phyloP scores from a whole-genome alignment of 1,140 invertebrate species.

The Panonychus citri region DNA sequence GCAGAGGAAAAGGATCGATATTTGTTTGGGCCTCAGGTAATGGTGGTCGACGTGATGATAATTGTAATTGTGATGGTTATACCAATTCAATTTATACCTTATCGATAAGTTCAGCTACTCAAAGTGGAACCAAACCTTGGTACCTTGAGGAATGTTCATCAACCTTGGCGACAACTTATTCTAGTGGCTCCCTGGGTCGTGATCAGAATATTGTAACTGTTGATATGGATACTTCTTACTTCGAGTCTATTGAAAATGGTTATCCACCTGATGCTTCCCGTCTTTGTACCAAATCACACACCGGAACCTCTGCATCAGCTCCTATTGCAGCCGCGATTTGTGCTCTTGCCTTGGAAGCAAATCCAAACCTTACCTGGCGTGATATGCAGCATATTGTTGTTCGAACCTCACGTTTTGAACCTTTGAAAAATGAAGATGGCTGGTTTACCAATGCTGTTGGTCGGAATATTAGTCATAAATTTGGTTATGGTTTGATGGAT shows the following conservation, averaged over 20 bases:
- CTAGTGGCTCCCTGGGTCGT: slow-evolving; percentile 50
- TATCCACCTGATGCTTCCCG: slow-evolving; percentile 1
- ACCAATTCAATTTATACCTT: slow-evolving; percentile 99
- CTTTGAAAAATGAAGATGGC: slow-evolving; percentile 44
- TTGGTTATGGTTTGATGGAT: slow-evolving; percentile 92
- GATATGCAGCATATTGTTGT: slow-evolving; percentile 70
- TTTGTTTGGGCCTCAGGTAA: slow-evolving; percentile 98
- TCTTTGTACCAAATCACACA: slow-evolving; percentile 45
- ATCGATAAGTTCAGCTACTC: slow-evolving; percentile 79
- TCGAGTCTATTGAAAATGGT: slow-evolving; percentile 8
- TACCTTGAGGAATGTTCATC: slow-evolving; percentile 79
- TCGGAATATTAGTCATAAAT: slow-evolving; percentile 54
- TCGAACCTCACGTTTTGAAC: slow-evolving; percentile 44
- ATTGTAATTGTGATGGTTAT: slow-evolving; percentile 97
- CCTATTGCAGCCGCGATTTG: slow-evolving; percentile 67
- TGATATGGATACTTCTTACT: slow-evolving; percentile 31
- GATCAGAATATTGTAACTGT: slow-evolving; percentile 36
- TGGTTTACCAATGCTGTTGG: slow-evolving; percentile 58
- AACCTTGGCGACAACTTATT: slow-evolving; percentile 88
- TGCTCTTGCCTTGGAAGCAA: slow-evolving; percentile 53
- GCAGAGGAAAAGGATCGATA: slow-evolving; percentile 79
- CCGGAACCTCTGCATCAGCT: slow-evolving; percentile 60
- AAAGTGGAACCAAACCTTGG: slow-evolving; percentile 82
- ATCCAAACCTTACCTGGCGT: slow-evolving; percentile 59
- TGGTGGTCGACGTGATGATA: slow-evolving; percentile 74